Evolutionary conservation across 2,113 vertebrate genomes (phyloP), one percentile per base, ranked within the genome.

Genomic region (Phylloscopus trochiloides): DNA sequence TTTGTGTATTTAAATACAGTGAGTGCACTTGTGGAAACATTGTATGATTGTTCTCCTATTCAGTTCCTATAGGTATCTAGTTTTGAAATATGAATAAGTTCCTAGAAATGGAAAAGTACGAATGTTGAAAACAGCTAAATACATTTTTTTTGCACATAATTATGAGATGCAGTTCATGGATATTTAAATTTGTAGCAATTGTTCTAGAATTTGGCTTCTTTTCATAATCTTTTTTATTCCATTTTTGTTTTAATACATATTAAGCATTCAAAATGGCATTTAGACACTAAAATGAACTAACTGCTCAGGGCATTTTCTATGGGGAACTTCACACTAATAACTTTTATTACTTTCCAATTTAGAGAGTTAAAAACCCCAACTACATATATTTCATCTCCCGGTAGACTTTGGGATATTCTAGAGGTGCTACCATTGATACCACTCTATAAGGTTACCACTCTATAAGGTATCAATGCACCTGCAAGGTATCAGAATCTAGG

Each of bases 301-400:
- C 5, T n/a, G 3, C 47, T 86, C 10, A 21, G 26, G 5, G 2
- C 0, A 8, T 52, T 78, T 71, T 68, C 13, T 77, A 2, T 28
- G 19, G 17, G 28, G 50, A 77, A 10, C 3, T 43, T 82, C 45
- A 75, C 20, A 40, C 1, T 43, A 3, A 22, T 51, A 51, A 14
- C 18, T 73, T 80, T 28, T 43, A 40, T 52, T 6, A 2, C 5
- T 24, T 25, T 66, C 17, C 6, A 43, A 28, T 62, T 42, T 40
- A 25, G 8, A 61, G 8, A 10, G 1, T 38, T 61, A 48, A 61
- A 58, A 9, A 0, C 6, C 10, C 9, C 24, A 28, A 9, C 7
- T 28, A 19, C 24, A 31, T 52, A 12, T 57, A 48, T 34, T 78
- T 75, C 7, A 52, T 5, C 40, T 54, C 17, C 14, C 66, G 17